Evolutionary conservation across 2,797 vertebrate genomes (phyloP).

Genomic region (Nasua narica): DNA sequence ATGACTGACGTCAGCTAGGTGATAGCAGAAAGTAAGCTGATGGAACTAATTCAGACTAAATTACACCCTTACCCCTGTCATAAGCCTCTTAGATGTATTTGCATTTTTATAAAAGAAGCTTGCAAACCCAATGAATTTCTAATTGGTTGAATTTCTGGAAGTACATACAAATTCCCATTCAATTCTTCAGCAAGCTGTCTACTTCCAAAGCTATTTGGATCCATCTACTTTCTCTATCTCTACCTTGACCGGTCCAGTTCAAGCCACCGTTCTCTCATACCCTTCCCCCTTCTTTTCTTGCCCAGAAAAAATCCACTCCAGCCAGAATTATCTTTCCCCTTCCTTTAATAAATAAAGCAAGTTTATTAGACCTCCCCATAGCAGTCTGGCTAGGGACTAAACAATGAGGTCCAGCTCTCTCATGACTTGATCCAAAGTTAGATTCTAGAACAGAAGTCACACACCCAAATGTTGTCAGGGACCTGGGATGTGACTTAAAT

Average conservation of each 20-base stretch:
- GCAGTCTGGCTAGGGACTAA: background rate
- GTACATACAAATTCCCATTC: background rate
- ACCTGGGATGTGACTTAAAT: background rate
- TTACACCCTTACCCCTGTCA: slow-evolving; percentile 11
- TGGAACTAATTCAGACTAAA: slow-evolving; percentile 63
- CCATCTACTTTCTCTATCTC: background rate
- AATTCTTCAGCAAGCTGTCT: background rate
- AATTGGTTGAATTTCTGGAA: slow-evolving; percentile 43
- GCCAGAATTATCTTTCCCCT: background rate
- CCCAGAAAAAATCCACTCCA: background rate
- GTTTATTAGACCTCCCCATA: background rate
- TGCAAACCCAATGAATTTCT: slow-evolving; percentile 39
- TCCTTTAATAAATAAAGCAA: background rate
- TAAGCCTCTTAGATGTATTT: slow-evolving; percentile 67
- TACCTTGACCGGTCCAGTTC: background rate
- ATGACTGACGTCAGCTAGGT: slow-evolving; percentile 40
- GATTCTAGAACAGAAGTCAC: background rate
- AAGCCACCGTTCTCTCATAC: background rate
- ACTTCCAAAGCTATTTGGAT: background rate
- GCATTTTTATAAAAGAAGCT: slow-evolving; percentile 63
- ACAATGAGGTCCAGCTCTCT: background rate
- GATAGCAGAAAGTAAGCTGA: slow-evolving; percentile 45
- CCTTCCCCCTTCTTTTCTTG: background rate
- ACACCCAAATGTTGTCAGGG: background rate
- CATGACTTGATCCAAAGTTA: background rate